Conservation (phyloP, 2,113 vertebrate genomes). For the Halichoeres trimaculatus region DNA sequence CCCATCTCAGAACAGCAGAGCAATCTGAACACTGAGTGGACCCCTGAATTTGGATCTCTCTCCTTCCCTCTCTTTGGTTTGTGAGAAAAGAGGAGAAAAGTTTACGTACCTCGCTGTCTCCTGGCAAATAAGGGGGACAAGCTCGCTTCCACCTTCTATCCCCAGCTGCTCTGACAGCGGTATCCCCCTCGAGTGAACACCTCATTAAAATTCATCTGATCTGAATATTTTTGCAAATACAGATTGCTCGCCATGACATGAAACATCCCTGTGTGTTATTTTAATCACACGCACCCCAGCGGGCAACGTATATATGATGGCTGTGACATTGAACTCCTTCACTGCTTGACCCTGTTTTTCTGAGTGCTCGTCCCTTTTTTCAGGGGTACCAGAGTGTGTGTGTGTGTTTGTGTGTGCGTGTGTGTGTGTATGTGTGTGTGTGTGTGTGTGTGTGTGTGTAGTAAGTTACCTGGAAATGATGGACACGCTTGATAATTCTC, state of each 20-base stretch:
- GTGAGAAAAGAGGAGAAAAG: slow-evolving; percentile 89
- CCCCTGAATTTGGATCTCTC: slow-evolving; percentile 87
- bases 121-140: slow-evolving; percentile 94
- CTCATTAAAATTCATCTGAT: slow-evolving; percentile 99
- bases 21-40: slow-evolving; percentile 98
- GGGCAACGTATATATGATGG: slow-evolving; percentile 91
- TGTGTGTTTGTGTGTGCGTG: slow-evolving; percentile 20
- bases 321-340: slow-evolving; percentile 89
- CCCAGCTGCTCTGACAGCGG: slow-evolving; percentile 91
- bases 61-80: slow-evolving; percentile 51
- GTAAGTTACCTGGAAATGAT: slow-evolving; percentile 76
- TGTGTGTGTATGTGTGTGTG: slow-evolving; percentile 4
- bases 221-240: slow-evolving; percentile 98
- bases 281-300: slow-evolving; percentile 94
- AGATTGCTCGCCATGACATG: slow-evolving; percentile 97
- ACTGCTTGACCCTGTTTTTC: slow-evolving; percentile 90
- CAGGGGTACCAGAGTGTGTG: slow-evolving; percentile 16
- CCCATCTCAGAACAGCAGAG: slow-evolving; percentile 98
- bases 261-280: slow-evolving; percentile 90
- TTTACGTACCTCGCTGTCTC: slow-evolving; percentile 97
- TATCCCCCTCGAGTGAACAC: slow-evolving; percentile 95
- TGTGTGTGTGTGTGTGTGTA: slow-evolving; percentile 14
- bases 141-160: slow-evolving; percentile 79
- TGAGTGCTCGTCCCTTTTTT: slow-evolving; percentile 62
- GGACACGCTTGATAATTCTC: slow-evolving; percentile 79